A percentile compares a stretch with the other conserved stretches of the same genome.
Evolutionary conservation across 2,113 vertebrate species (phyloP).

Genomic region (Strix aluco): DNA sequence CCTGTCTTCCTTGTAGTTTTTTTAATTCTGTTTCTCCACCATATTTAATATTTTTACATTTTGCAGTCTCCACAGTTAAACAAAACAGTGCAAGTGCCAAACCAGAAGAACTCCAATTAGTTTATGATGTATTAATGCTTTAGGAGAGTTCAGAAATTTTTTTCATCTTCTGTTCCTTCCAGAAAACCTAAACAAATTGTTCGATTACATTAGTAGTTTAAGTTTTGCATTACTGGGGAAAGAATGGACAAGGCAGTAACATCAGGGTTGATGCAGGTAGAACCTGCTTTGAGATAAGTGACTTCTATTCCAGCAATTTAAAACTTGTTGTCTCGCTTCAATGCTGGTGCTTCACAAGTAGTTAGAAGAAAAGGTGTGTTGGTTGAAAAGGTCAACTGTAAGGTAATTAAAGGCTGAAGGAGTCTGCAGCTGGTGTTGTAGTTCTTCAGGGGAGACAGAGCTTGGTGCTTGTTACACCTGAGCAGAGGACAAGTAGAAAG

Average conservation of each 20-base stretch:
- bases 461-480: neutral
- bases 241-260: neutral
- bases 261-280: neutral
- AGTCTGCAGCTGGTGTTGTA: neutral
- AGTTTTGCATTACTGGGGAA: neutral
- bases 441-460: neutral
- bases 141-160: neutral
- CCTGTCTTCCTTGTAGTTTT: neutral
- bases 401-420: neutral
- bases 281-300: neutral
- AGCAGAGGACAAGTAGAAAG: neutral
- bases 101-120: neutral
- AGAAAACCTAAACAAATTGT: neutral
- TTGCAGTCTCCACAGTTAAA: neutral
- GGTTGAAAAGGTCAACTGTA: conserved; percentile 29
- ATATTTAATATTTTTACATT: neutral
- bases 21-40: neutral
- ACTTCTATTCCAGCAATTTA: neutral
- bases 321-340: neutral
- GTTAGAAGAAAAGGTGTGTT: conserved; percentile 8
- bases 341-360: neutral
- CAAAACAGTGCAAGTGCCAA: neutral
- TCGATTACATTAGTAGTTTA: neutral
- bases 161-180: neutral
- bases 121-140: neutral